Base-by-base conservation (phyloP, 2,888 invertebrate genomes). In the Caenorhabditis uteleia region DNA sequence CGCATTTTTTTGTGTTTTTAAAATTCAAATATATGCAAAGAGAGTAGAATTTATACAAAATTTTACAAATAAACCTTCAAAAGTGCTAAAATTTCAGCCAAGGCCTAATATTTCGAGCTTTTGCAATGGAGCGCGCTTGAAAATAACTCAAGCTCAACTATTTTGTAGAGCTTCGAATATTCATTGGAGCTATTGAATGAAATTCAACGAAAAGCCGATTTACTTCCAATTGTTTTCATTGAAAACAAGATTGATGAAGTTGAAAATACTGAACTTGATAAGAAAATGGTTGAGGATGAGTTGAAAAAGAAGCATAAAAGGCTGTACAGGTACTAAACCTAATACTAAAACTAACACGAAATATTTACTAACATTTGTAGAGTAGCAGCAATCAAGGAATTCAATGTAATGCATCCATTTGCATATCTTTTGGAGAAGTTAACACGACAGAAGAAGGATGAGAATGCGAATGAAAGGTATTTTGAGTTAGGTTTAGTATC, bases 361-460 rank as follows among this genome's bases (percentile, higher is more conserved):
- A 21, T 21, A 8, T 26, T 44, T 5, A 12, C 16, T 27, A 26
- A 39, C 1, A 29, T 16, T 58, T 62, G 38, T 44, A 66, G 69
- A 49, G 66, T 70, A 5, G 66, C 69, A 0, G 61, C 66, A n/a
- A 18, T 49, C 21, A 56, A 70, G 42, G 70, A 70, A 25, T 68
- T 70, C 50, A 67, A 68, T 42, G 65, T 70, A 18, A 70, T 70
- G 70, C 70, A 70, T 44, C 70, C 70, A 26, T 70, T 70, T 36
- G 70, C 70, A 12, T 70, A 70, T 49, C 23, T 70, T 6, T 39
- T 70, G 27, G 70, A 70, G 43, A 67, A 65, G 27, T 31, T 70
- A 18, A 70, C 67, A 10, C 34, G 70, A 16, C 51, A 39, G 2
- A 58, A 55, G 36, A 48, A 59, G 7, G 65, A 65, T 46, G 54